Conservation (phyloP, 2,113 vertebrate species). For the Vulpes vulpes region DNA sequence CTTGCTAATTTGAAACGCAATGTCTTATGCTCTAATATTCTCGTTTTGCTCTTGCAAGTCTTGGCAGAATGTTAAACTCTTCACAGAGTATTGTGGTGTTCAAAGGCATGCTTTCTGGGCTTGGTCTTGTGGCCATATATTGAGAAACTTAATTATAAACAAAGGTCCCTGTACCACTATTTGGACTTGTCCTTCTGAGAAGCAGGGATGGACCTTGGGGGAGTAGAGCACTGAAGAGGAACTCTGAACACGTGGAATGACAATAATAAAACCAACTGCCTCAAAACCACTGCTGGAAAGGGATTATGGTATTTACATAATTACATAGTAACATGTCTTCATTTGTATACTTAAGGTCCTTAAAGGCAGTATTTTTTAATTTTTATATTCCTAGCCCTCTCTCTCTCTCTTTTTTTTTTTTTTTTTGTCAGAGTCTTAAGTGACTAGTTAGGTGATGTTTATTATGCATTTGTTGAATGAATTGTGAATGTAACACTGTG, state of each 20-base stretch:
- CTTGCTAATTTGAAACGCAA: background rate
- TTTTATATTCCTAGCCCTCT: background rate
- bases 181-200: background rate
- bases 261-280: background rate
- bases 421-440: background rate
- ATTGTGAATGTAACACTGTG: background rate
- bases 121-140: background rate
- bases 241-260: background rate
- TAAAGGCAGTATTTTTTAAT: background rate
- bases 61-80: background rate
- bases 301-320: background rate
- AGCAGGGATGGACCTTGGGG: background rate
- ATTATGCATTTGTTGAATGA: background rate
- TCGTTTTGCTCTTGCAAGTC: constrained; percentile 5
- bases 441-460: background rate
- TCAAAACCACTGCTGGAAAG: background rate
- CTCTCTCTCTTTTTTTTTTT: too few relatives aligned
- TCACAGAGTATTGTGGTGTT: background rate
- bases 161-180: background rate
- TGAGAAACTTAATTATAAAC: background rate
- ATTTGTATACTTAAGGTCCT: background rate
- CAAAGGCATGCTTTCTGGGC: background rate
- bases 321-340: background rate
- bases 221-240: background rate
- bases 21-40: background rate